A percentile compares a stretch with the other conserved stretches of the same genome.
Conservation (phyloP, 2,797 vertebrate genomes). For the Fundulus diaphanus region DNA sequence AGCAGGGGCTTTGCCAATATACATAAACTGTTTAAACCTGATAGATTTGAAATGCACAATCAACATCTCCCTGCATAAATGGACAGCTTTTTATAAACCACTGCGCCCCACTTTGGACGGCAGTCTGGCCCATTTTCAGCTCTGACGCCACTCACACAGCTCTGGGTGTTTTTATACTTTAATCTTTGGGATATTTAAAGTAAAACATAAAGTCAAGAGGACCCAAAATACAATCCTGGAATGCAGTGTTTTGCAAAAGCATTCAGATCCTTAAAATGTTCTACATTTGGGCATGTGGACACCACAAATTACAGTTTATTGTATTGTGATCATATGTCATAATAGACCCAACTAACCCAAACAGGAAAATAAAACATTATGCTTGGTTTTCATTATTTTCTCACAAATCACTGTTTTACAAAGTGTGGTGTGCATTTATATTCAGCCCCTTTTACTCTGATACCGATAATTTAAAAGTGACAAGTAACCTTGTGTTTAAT, state of each 20-base stretch:
- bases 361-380: background rate
- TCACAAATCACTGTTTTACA: background rate
- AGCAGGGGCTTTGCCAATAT: background rate
- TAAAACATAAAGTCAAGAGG: conserved; percentile 8
- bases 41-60: conserved; percentile 57
- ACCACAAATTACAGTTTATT: background rate
- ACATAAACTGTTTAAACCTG: background rate
- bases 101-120: conserved; percentile 76
- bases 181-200: conserved; percentile 39
- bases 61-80: conserved; percentile 51
- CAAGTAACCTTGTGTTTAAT: too few species aligned
- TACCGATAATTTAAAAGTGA: too few species aligned
- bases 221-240: background rate
- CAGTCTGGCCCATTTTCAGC: conserved; percentile 80
- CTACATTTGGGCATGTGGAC: background rate
- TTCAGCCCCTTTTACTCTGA: too few species aligned
- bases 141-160: conserved; percentile 48
- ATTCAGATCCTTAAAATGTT: background rate
- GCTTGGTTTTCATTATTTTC: background rate
- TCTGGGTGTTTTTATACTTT: conserved; percentile 49
- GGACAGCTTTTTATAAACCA: conserved; percentile 78
- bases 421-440: too few species aligned
- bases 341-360: background rate
- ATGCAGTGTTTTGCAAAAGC: background rate
- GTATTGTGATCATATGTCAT: background rate